A percentile compares a stretch with the other conserved stretches of the same genome.
phyloP scores from a whole-genome alignment of 2,888 invertebrate genomes.

The Meganola albula region DNA sequence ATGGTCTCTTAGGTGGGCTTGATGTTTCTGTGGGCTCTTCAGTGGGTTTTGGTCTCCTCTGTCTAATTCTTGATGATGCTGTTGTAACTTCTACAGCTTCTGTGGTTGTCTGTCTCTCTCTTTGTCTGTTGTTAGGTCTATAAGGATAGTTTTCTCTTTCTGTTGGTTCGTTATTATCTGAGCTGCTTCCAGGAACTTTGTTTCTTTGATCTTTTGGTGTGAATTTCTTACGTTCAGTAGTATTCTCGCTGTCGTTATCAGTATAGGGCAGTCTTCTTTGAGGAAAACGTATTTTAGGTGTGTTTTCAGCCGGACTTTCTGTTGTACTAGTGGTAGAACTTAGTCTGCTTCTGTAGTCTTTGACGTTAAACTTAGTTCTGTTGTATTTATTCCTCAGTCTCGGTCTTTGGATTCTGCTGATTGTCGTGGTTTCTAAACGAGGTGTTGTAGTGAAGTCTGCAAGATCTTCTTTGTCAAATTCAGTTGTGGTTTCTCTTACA shows the following conservation, averaged over 20 bases:
- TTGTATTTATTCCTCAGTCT: conserved; percentile 77
- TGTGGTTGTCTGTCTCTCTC: conserved; percentile 49
- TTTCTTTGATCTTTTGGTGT: conserved; percentile 70
- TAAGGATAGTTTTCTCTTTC: conserved; percentile 52
- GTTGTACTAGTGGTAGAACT: conserved; percentile 75
- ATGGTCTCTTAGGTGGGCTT: conserved; percentile 49
- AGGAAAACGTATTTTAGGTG: conserved; percentile 66
- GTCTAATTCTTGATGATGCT: conserved; percentile 59
- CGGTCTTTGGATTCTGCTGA: conserved; percentile 48
- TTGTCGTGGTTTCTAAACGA: conserved; percentile 46
- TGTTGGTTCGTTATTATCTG: conserved; percentile 49
- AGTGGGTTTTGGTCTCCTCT: conserved; percentile 54
- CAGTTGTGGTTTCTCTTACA: conserved; percentile 47
- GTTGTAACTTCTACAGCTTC: conserved; percentile 56
- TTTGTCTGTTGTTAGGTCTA: conserved; percentile 31
- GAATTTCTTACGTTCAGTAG: conserved; percentile 72
- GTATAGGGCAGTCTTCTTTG: conserved; percentile 64
- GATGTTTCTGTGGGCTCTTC: conserved; percentile 56
- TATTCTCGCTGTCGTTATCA: conserved; percentile 58
- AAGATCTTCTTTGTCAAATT: conserved; percentile 33
- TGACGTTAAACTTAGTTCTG: conserved; percentile 85
- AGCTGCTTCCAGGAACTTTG: conserved; percentile 40
- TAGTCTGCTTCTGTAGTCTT: conserved; percentile 83
- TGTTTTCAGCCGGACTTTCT: conserved; percentile 50
- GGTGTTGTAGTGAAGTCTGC: conserved; percentile 46